Base-by-base conservation (phyloP, 2,888 invertebrate species). In the Stenichneumon culpator region DNA sequence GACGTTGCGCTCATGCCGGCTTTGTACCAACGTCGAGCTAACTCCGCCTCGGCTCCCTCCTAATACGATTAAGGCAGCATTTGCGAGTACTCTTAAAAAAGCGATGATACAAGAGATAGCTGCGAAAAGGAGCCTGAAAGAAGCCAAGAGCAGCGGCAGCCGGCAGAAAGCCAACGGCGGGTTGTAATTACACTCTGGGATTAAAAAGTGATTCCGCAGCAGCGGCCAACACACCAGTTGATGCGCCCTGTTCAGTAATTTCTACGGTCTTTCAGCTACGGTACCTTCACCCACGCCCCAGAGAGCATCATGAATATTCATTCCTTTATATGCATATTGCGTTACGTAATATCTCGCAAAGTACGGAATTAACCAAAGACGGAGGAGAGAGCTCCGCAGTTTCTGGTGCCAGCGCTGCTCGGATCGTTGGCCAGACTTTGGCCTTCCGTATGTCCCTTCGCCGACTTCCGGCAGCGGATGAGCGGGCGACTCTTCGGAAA, bases 171-270 rank as follows among this genome's bases (percentile, higher is more conserved):
- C 50, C 32, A 65, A 75, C 47, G 65, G 70, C 54, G 50, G 22
- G 52, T 54, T 44, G 74, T 79, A 82, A 84, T 79, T 79, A 70
- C 79, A 74, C 44, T 36, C 19, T 50, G 52, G 74, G 74, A 74
- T 84, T 82, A 79, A 84, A 75, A 82, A 79, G 74, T 79, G 84
- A 84, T 84, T 82, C 65, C 44, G 32, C 32, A 63, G 78, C 36
- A 11, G 28, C 36, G 63, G 44, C 65, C 60, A 60, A 73, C 67
- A 74, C 70, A 67, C 60, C 44, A 47, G 65, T 67, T 82, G 69
- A 79, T 70, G 70, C 54, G 60, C 16, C 60, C 32, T 63, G 78
- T 84, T 70, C 70, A 22, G 68, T 82, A 79, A 82, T 82, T 84
- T 75, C 74, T 25, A 39, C 16, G 67, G 36, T 65, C 67, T 52